Evolutionary conservation across 2,888 invertebrate species (phyloP).

Genomic region (Pimpla rufipes): DNA sequence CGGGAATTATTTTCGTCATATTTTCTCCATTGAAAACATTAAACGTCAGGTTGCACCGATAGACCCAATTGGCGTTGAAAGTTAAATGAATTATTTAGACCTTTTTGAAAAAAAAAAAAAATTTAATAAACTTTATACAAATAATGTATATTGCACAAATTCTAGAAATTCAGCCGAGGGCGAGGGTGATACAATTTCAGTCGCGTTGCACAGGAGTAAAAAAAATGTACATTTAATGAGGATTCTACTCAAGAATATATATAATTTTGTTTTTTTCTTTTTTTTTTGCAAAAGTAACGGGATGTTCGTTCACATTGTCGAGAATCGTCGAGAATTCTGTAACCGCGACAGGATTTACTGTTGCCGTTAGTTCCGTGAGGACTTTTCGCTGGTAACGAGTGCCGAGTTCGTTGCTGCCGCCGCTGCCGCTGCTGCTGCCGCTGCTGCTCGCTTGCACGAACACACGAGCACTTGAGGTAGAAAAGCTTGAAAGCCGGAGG

Average conservation of each 20-base stretch:
- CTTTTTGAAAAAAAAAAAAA: too few species aligned
- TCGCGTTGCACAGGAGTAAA: neutral
- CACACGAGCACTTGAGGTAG: constrained; percentile 17
- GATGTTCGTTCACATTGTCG: neutral
- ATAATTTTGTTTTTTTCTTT: neutral
- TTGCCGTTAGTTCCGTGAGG: neutral
- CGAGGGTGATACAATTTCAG: too few species aligned
- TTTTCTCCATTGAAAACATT: too few species aligned
- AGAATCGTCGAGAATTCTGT: constrained; percentile 1
- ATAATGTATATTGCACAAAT: too few species aligned
- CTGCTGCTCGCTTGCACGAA: constrained; percentile 3
- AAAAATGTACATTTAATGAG: neutral
- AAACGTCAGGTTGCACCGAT: too few species aligned
- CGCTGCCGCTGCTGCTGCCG: neutral
- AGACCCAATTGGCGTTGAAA: too few species aligned
- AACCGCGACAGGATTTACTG: constrained; percentile 1
- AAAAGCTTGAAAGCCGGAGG: constrained; percentile 6
- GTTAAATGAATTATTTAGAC: too few species aligned
- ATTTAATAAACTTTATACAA: too few species aligned
- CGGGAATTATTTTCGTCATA: neutral
- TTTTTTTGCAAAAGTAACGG: neutral
- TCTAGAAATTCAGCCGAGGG: neutral
- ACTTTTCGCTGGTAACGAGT: constrained; percentile 21
- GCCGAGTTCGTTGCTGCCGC: neutral
- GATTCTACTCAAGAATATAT: neutral